Conservation (phyloP, 2,888 invertebrate genomes). For the Spisula solida region DNA sequence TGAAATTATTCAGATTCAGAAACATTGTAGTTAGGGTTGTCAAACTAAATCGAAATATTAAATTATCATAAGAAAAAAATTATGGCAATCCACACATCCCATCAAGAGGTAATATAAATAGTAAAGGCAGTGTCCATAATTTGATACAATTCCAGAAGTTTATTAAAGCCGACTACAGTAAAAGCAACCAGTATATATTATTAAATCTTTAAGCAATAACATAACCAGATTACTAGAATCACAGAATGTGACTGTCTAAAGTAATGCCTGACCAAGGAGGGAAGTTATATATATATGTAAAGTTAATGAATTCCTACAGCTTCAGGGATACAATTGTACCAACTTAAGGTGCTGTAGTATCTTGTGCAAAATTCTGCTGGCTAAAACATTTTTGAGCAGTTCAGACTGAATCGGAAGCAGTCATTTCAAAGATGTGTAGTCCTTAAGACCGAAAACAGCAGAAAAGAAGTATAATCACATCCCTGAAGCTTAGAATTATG, state of each 20-base stretch:
- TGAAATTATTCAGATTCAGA: no score
- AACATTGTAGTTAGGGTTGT: not conserved
- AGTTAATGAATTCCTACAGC: not conserved
- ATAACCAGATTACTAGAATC: not conserved
- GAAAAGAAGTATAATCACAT: no score
- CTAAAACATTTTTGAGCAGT: no score
- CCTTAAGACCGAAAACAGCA: no score
- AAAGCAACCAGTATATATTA: not conserved
- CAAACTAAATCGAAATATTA: not conserved
- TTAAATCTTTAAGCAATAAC: not conserved
- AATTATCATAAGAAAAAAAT: not conserved
- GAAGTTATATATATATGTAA: not conserved
- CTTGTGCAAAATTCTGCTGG: no score
- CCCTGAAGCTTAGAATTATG: not conserved
- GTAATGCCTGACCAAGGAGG: not conserved
- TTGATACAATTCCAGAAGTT: not conserved
- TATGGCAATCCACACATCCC: constrained; percentile 3
- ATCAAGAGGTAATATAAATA: constrained; percentile 6
- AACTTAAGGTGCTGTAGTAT: no score
- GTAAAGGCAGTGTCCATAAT: constrained; percentile 11
- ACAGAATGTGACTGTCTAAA: not conserved
- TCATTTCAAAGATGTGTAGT: no score
- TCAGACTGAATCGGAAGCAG: no score
- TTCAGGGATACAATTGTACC: no score
- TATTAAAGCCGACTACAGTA: not conserved